These are phyloP conservation scores for Gallinago undulata DNA, from an alignment of 2,113 vertebrate species.

Conservation along the genomic window DNA sequence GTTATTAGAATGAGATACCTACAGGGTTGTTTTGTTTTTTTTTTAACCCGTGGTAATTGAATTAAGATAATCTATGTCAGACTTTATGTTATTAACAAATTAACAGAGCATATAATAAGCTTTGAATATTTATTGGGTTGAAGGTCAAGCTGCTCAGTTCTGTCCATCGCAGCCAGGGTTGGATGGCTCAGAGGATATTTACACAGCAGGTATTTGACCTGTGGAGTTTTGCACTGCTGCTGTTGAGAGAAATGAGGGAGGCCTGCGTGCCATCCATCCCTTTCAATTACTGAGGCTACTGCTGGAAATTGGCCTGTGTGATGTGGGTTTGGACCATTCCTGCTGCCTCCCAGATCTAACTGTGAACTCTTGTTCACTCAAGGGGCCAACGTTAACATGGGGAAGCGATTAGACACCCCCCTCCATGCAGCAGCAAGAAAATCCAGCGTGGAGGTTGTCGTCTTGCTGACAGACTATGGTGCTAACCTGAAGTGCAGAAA, in stretches of 20 bases:
- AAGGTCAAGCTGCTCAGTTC: background rate
- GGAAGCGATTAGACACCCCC: conserved; percentile 80
- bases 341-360: background rate
- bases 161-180: accelerated
- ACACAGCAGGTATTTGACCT: background rate
- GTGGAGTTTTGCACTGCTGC: background rate
- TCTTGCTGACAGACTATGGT: conserved; percentile 86
- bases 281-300: background rate
- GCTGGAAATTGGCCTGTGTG: background rate
- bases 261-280: background rate
- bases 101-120: background rate
- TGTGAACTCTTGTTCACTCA: background rate
- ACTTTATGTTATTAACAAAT: background rate
- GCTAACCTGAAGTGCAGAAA: conserved; percentile 81
- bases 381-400: conserved; percentile 84
- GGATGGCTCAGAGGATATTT: background rate
- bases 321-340: background rate
- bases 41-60: background rate
- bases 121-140: background rate
- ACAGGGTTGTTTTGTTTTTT: background rate
- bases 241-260: background rate
- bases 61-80: background rate
- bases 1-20: background rate
- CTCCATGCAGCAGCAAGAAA: conserved; percentile 82
- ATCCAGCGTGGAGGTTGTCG: conserved; percentile 71